Evolutionary conservation across 2,797 vertebrate genomes (phyloP), one percentile per base, ranked within the genome.

Genomic region (Acanthurus lineatus): DNA sequence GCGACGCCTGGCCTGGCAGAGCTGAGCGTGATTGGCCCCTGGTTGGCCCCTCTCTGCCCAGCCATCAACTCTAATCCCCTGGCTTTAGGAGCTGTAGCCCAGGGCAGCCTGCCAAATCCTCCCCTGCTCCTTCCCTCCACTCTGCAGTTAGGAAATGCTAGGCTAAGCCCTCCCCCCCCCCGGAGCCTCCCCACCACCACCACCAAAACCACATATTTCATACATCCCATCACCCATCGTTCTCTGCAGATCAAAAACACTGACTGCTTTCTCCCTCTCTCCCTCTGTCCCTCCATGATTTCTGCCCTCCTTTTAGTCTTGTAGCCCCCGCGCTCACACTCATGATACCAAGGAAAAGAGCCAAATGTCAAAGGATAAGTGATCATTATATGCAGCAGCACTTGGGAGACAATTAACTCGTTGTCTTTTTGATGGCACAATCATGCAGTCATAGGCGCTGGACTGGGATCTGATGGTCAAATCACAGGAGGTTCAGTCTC

Each of bases 51-150:
- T 89, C 84, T 86, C 91, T 90, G 89, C 93, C 93, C 89, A 86
- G 84, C 90, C 92, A 90, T 92, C 92, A 93, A 87, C 88, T 82
- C 76, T 94, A 94, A 95, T 94, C 93, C 94, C 77, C 71, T 65
- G 86, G 92, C 91, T 95, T 94, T 93, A 90, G 77, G 74, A 90
- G 77, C 90, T 92, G 81, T 82, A 89, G 90, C 85, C 91, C 74
- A 82, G 91, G 90, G 92, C 88, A 90, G 81, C 49, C 76, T 81
- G 93, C 92, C 92, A 95, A 93, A 92, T 91, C 89, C 89, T 90
- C 80, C 86, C 81, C 80, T 60, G 69, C 74, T 86, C 82, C 84
- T 82, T 88, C 82, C 72, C 83, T 83, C 87, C 35, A 49, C 84
- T 70, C 81, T 86, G 77, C 89, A 93, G 89, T 89, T 82, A 86